These are phyloP conservation scores for Eulacestoma nigropectus DNA, from an alignment of 2,113 vertebrate species.

Conservation along the genomic window DNA sequence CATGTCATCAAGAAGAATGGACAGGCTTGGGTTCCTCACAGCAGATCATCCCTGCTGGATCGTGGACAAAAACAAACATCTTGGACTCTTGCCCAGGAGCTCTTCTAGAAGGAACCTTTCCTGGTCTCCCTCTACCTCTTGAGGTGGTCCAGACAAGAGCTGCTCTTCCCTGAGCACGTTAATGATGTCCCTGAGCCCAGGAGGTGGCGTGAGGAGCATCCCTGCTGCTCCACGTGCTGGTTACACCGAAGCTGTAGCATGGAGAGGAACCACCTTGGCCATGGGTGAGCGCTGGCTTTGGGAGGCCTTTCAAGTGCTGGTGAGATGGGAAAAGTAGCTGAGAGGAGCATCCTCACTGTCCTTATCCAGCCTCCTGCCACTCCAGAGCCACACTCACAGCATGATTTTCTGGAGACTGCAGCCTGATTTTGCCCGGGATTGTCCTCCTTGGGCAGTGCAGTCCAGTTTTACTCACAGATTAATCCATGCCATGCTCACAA, in stretches of 20 bases:
- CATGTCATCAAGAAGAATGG: neutral
- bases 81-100: neutral
- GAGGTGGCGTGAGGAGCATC: neutral
- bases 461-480: neutral
- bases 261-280: neutral
- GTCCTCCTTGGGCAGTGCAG: neutral
- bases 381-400: neutral
- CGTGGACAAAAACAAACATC: accelerated
- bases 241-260: neutral
- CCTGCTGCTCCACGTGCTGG: accelerated
- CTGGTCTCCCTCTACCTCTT: neutral
- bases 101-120: neutral
- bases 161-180: neutral
- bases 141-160: neutral
- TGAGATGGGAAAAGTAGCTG: neutral
- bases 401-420: neutral
- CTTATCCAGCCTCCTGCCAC: neutral
- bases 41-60: neutral
- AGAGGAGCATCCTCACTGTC: neutral
- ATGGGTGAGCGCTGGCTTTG: neutral
- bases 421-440: neutral
- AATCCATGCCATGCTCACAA: neutral
- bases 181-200: neutral
- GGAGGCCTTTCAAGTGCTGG: neutral
- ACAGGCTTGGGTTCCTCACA: neutral